Base-by-base conservation (phyloP, 2,888 invertebrate species). In the Eledona agricola region DNA sequence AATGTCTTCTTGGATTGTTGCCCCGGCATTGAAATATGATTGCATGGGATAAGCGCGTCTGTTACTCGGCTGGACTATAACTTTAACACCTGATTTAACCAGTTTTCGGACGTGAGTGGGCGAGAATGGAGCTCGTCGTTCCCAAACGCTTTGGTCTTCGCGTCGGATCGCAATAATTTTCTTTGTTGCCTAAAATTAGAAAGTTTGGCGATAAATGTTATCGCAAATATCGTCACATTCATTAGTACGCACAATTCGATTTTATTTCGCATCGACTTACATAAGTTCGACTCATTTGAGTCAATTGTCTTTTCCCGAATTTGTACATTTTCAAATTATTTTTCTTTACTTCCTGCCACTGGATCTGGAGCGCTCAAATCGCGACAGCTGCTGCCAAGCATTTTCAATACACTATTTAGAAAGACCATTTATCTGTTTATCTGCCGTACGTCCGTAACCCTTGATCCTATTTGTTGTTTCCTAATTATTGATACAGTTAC, bases 31-130 rank as follows among this genome's bases (percentile, higher is more conserved):
- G 59, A 93, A 82, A 76, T 99, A 99, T 0, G 91, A 84, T 84
- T 96, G 94, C 85, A 97, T 96, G 1, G 98, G 97, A 78, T 97
- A 99, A 0, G 99, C 96, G 34, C 99, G 81, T 57, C 99, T 81
- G 75, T 99, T 99, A 49, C 97, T 97, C 0, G 99, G 98, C 72
- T 99, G 99, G 0, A 99, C 96, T 34, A 99, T 89, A 34, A 99
- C 97, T 75, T 91, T 92, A 26, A 96, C 89, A 1, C 96, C 95
- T 63, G 88, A 83, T 59, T 89, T 84, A 11, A 93, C 90, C 62
- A 99, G 79, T 60, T 90, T 87, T 64, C 89, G 86, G 3, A 99
- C 97, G 72, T 98, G 96, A 12, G 83, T 76, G 0, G 99, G 99
- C 0, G 95, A 88, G 58, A 99, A 86, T 0, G 99, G 96, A 0